Evolutionary conservation across 2,797 vertebrate genomes (phyloP), one percentile per base, ranked within the genome.

Genomic region (Nasua narica): DNA sequence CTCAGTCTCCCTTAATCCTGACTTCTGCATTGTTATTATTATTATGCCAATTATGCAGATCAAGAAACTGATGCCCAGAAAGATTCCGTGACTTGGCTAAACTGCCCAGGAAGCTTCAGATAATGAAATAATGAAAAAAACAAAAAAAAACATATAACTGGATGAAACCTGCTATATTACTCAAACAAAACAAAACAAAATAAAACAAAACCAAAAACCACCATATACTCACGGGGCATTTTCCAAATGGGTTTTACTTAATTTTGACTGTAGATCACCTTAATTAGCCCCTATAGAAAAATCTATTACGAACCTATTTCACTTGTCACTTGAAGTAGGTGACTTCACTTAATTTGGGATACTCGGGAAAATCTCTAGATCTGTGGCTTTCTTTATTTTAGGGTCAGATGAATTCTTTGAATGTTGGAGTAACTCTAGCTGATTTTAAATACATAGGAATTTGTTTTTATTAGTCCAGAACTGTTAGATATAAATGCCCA

Each of bases 331-430:
- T 83, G 56, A 94, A 70, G 50, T 35, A 32, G 13, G 19, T 85
- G 72, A 77, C 92, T 97, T 94, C 43, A 60, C 93, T 81, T 94
- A 78, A 46, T 65, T 23, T 74, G 11, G 10, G 67, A 67, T 60
- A 62, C n/a, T 65, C 85, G 74, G 69, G 54, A 37, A 83, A 92
- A 76, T 11, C 35, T 81, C 85, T 74, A 43, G 23, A 79, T 40
- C 62, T 87, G 54, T 58, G 65, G 15, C 29, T 92, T 83, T 60
- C 21, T 67, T 19, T 65, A 81, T 91, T 95, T 95, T 79, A 76
- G 18, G 43, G 43, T 83, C 69, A 76, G 21, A 76, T 46, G 56
- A 79, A 37, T 21, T 72, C 21, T 91, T 35, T 87, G 87, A 90
- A 95, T 52, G 21, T 29, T 37, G 16, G 14, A 60, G 27, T 56